A percentile compares a stretch with the other conserved stretches of the same genome.
These are phyloP conservation scores for Noctilio leporinus DNA, from an alignment of 2,113 vertebrate species.

Conservation along the genomic window DNA sequence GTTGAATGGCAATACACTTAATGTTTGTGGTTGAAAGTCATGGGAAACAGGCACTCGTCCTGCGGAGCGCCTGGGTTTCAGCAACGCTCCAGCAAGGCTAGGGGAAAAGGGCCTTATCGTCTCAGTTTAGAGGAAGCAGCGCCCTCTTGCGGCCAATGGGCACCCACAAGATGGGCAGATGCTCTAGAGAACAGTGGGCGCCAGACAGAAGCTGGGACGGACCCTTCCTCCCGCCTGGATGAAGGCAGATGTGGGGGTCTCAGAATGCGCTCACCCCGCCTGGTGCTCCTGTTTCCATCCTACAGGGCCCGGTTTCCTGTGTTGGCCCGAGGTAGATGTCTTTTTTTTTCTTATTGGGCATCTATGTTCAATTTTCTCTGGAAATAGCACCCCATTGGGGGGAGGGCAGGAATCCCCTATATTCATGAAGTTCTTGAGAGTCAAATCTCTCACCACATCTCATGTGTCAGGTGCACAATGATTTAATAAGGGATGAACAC, in stretches of 20 bases:
- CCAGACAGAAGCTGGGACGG: background rate
- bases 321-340: background rate
- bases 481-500: background rate
- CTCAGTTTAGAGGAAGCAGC: background rate
- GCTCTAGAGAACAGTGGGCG: background rate
- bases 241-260: background rate
- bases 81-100: background rate
- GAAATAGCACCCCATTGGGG: background rate
- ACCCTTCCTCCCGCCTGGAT: background rate
- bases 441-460: too few relatives aligned
- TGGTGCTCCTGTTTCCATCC: background rate
- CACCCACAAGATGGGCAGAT: background rate
- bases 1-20: background rate
- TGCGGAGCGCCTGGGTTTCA: background rate
- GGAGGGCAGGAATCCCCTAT: background rate
- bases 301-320: background rate
- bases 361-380: background rate
- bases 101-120: background rate
- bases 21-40: background rate
- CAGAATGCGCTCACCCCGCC: background rate
- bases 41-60: background rate
- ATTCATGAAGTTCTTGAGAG: background rate
- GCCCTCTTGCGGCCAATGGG: conserved; percentile 30
- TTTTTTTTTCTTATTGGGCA: background rate
- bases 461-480: background rate